Evolutionary conservation across 2,888 invertebrate genomes (phyloP).

Genomic region (Meteorus colon): DNA sequence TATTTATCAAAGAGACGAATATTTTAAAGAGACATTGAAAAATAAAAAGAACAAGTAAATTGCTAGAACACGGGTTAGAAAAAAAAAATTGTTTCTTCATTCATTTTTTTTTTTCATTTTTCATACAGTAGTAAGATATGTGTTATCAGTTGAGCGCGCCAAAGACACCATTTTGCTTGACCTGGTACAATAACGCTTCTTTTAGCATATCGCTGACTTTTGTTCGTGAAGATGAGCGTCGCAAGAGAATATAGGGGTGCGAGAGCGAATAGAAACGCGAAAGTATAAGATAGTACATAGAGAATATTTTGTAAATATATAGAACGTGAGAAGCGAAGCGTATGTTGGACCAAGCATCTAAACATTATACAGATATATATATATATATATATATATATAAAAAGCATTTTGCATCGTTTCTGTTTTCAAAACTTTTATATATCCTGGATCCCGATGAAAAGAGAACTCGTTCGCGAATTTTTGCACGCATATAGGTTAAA

Average conservation of each 20-base stretch:
- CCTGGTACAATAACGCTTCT: slow-evolving; percentile 27
- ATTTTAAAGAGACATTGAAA: too few species aligned
- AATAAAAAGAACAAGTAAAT: too few species aligned
- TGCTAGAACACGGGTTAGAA: too few species aligned
- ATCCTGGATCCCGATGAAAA: slow-evolving; percentile 22
- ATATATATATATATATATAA: slow-evolving; percentile 9
- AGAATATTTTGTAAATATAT: not conserved
- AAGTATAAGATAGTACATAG: not conserved
- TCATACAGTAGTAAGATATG: not conserved
- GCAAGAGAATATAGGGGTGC: not conserved
- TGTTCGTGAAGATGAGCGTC: slow-evolving; percentile 24
- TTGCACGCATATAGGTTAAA: slow-evolving; percentile 15
- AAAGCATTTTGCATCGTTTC: slow-evolving; percentile 5
- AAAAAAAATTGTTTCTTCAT: too few species aligned
- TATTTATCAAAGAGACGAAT: too few species aligned
- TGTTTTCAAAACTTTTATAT: slow-evolving; percentile 15
- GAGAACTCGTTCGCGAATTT: slow-evolving; percentile 25
- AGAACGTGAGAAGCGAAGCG: slow-evolving; percentile 29
- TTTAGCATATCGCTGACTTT: slow-evolving; percentile 33
- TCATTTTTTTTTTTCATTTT: slow-evolving; percentile 2
- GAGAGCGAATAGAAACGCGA: not conserved
- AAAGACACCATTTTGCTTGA: slow-evolving; percentile 41
- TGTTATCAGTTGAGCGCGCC: slow-evolving; percentile 26
- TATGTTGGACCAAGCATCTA: slow-evolving; percentile 21
- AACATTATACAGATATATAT: slow-evolving; percentile 25